phyloP scores from a whole-genome alignment of 2,888 invertebrate species.

The Drosophila lutescens region DNA sequence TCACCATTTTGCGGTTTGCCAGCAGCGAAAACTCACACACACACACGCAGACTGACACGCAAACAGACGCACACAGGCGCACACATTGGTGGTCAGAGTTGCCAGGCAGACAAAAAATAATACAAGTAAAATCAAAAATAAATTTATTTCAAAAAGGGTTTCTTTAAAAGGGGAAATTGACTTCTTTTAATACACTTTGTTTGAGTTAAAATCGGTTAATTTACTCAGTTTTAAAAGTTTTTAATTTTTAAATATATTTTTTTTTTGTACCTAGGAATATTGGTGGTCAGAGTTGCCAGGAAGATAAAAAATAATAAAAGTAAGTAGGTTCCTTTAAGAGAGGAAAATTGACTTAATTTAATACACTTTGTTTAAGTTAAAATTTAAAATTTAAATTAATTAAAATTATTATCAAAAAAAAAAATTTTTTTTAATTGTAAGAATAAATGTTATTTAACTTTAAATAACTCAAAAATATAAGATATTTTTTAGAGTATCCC shows the following conservation, averaged over 20 bases:
- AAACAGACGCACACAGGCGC: background rate
- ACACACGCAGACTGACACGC: slow-evolving; percentile 2
- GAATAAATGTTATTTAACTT: too few species aligned
- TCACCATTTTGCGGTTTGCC: slow-evolving; percentile 79
- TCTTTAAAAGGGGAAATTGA: background rate
- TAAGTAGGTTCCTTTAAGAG: too few species aligned
- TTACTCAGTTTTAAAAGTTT: background rate
- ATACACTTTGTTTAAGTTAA: too few species aligned
- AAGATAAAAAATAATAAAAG: too few species aligned
- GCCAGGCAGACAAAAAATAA: slow-evolving; percentile 35
- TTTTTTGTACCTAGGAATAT: too few species aligned
- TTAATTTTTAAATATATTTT: background rate
- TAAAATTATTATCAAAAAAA: too few species aligned
- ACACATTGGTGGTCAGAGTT: slow-evolving; percentile 37
- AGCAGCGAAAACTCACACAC: slow-evolving; percentile 41
- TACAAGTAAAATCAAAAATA: background rate
- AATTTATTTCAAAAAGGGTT: background rate
- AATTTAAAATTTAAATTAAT: too few species aligned
- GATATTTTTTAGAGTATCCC: slow-evolving; percentile 3
- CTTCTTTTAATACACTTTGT: background rate
- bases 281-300: too few species aligned
- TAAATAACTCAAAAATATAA: too few species aligned
- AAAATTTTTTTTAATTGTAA: too few species aligned
- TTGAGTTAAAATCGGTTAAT: background rate
- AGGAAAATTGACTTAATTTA: too few species aligned